Base-by-base conservation (phyloP, 2,797 vertebrate species). In the Neosilurus mollespiculum region DNA sequence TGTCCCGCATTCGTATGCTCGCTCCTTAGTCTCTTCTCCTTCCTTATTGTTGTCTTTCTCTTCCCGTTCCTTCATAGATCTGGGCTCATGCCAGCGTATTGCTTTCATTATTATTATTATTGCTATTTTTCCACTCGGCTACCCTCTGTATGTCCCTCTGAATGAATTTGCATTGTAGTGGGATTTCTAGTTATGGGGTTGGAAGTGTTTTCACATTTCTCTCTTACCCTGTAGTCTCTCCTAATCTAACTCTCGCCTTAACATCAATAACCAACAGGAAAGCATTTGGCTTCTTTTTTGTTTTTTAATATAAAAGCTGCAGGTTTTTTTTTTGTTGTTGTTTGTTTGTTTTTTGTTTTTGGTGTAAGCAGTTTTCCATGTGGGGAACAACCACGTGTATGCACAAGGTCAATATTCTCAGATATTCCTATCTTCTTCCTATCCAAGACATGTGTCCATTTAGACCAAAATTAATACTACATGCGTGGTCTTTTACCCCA, bases 1-100 rank as follows among this genome's bases (percentile, higher is more conserved):
- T 71, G 58, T 70, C 49, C 18, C 14, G 62, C 64, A 56, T 66
- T 77, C 71, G 70, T 58, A 69, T 59, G 22, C 49, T 84, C 20
- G 24, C 61, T 67, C 34, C 37, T 66, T 69, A 34, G 73, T 69
- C 70, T 69, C 78, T 75, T 66, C 90, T 70, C n/a, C 24, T 75
- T 62, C 53, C 12, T 61, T 22, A 4, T 66, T 43, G 24, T 49
- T 65, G 26, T 58, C 69, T 2, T 65, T 65, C 76, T 72, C 24
- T 64, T 26, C 64, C 30, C 0, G 30, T 43, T 71, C 9, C 56
- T 65, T 24, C 37, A 1, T 53, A 26, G 24, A 15, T 72, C 67
- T 84, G 49, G 26, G 62, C 20, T 65, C 22, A n/a, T 12, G 16
- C 72, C 49, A 24, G 10, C 14, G 26, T 65, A 54, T 72, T 18